A percentile compares a stretch with the other conserved stretches of the same genome.
These are phyloP conservation scores for Rhynchotus rufescens DNA, from an alignment of 2,797 vertebrate species.

Conservation along the genomic window DNA sequence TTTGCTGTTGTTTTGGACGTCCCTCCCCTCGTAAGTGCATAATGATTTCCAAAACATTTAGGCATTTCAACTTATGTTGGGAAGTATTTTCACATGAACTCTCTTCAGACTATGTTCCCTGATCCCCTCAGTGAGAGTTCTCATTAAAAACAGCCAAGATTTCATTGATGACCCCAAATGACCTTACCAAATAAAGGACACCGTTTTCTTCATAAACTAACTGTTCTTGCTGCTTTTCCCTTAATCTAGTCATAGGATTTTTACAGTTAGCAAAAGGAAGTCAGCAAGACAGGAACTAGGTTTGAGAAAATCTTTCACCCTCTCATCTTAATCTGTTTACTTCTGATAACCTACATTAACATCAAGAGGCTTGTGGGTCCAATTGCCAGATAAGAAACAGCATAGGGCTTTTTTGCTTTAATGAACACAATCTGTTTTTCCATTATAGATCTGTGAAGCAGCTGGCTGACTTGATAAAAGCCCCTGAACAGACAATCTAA, in stretches of 20 bases:
- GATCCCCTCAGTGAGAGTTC: background rate
- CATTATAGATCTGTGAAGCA: background rate
- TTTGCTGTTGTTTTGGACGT: background rate
- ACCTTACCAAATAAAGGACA: background rate
- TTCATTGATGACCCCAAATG: background rate
- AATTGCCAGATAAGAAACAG: background rate
- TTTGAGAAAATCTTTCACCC: background rate
- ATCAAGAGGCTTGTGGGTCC: background rate
- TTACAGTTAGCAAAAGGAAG: background rate
- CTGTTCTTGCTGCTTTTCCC: background rate
- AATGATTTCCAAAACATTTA: background rate
- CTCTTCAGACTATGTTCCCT: background rate
- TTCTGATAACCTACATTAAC: conserved; percentile 1
- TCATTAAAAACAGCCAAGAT: background rate
- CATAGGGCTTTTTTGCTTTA: background rate
- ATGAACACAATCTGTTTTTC: background rate
- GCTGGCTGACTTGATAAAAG: background rate
- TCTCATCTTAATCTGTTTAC: background rate
- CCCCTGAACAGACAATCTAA: background rate
- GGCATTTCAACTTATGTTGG: background rate
- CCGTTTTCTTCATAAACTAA: background rate
- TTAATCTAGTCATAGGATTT: background rate
- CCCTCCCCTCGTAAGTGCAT: background rate
- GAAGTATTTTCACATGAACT: background rate
- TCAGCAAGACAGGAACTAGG: background rate